Base-by-base conservation (phyloP, 2,888 invertebrate species). In the Caenorhabditis doughertyi region DNA sequence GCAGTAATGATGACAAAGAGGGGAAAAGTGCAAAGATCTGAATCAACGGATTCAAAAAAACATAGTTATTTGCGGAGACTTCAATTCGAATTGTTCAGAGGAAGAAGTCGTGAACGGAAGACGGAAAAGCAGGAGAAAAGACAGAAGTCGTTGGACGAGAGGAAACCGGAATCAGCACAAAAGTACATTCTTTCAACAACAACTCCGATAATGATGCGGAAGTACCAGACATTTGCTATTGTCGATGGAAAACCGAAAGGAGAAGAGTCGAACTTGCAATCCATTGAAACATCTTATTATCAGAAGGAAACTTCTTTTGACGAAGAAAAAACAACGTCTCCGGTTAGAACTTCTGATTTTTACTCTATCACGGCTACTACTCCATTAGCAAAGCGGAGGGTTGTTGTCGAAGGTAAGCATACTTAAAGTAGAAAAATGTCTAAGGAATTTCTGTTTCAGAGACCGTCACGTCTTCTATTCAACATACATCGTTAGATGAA, bases 221-320 rank as follows among this genome's bases (percentile, higher is more conserved):
- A 83, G 67, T 83, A 84, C 44, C 84, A 84, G 47, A 84, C 84
- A 29, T 84, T 84, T 44, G 70, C 81, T 23, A 80, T 83, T 51
- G 81, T 79, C 49, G 73, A 72, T 32, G 56, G 64, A 35, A 68
- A 68, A 32, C 9, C 53, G 23, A 68, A 62, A 47, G 47, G 65
- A 23, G 58, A 25, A 42, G 49, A 58, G 7, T 7, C 49, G 13
- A 79, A 79, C 42, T 44, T 72, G 44, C 67, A 72, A 25, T 65
- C 64, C 9, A 79, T 79, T 32, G 79, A 55, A 32, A 67, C 72
- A 0, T 35, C 65, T 23, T 79, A n/a, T n/a, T n/a, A 79, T 60
- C 64, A 65, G 29, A 62, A 42, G 27, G 42, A 70, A n/a, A 49
- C 35, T 32, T 70, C 77, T 11, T 77, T 68, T 53, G 72, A 72